Conservation (phyloP, 2,888 invertebrate species). For the Ceramica pisi region DNA sequence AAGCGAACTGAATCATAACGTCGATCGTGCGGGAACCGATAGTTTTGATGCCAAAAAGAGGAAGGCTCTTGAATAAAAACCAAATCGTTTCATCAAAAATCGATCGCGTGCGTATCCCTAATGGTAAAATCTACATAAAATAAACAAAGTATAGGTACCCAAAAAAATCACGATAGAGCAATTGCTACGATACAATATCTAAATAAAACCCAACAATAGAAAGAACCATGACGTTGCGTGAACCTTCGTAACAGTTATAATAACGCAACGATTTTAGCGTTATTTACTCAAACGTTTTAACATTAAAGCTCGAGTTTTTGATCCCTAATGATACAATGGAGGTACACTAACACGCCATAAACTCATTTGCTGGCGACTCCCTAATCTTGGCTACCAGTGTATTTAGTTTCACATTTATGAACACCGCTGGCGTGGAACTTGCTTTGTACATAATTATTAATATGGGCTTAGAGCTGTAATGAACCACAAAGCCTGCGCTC, state of each 20-base stretch:
- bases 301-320: slow-evolving; percentile 71
- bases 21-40: not conserved
- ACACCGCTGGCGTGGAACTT: slow-evolving; percentile 76
- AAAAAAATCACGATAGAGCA: slow-evolving; percentile 22
- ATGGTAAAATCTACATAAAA: slow-evolving; percentile 10
- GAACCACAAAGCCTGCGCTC: slow-evolving; percentile 70
- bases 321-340: slow-evolving; percentile 78
- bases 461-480: slow-evolving; percentile 76
- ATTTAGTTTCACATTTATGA: slow-evolving; percentile 86
- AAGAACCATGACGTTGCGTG: slow-evolving; percentile 33
- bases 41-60: not conserved
- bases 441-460: slow-evolving; percentile 73
- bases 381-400: slow-evolving; percentile 81
- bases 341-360: slow-evolving; percentile 85
- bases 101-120: slow-evolving; percentile 2
- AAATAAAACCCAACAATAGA: slow-evolving; percentile 42
- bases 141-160: not conserved
- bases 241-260: slow-evolving; percentile 60
- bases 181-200: slow-evolving; percentile 26
- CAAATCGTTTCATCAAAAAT: not conserved
- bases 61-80: not conserved
- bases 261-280: slow-evolving; percentile 62
- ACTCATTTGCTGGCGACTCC: slow-evolving; percentile 83
- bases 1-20: not conserved
- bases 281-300: slow-evolving; percentile 70